Base-by-base conservation (phyloP, 1,140 invertebrate species). In the Anthonomus grandis region DNA sequence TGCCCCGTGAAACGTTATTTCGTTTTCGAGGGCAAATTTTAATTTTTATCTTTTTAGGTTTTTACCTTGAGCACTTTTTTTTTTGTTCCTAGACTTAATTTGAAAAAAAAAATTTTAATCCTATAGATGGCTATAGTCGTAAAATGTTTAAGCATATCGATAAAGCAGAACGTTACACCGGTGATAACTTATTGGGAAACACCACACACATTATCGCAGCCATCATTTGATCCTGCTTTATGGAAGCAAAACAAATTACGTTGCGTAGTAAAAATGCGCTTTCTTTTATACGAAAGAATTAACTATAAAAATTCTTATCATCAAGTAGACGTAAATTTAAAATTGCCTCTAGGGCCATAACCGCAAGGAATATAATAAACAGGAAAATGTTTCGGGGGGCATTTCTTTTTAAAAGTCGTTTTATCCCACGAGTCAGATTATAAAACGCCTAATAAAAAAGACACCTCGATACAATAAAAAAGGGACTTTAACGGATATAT, bases 391-490 rank as follows among this genome's bases (percentile, higher is more conserved):
- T 59, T 59, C 59, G 61, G 48, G 54, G 61, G 48, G 54, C 62
- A 64, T 64, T 66, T 63, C 62, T 64, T 67, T 52, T 62, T 65
- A 65, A 65, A 67, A 67, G 65, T 67, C 65, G 59, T 64, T 63
- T 25, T 51, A 38, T 56, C 60, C 58, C 61, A 52, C 59, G 53
- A 46, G 58, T 55, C 57, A 62, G 64, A 66, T 65, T 68, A 68
- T 68, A 68, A 68, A 65, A 67, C 59, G 36, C 46, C 58, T 55
- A 67, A 65, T 65, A 67, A 65, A 68, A 68, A 62, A 64, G 60
- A 64, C 66, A 68, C 66, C 66, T 68, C 60, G 46, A 60, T 62
- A 64, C 64, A 59, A 66, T 65, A 68, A 66, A 68, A 65, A 60
- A 57, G 58, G 62, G 57, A 46, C 41, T 50, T 55, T 63, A 48